Conservation (phyloP, 2,888 invertebrate genomes). For the Drosophila demipolita region DNA sequence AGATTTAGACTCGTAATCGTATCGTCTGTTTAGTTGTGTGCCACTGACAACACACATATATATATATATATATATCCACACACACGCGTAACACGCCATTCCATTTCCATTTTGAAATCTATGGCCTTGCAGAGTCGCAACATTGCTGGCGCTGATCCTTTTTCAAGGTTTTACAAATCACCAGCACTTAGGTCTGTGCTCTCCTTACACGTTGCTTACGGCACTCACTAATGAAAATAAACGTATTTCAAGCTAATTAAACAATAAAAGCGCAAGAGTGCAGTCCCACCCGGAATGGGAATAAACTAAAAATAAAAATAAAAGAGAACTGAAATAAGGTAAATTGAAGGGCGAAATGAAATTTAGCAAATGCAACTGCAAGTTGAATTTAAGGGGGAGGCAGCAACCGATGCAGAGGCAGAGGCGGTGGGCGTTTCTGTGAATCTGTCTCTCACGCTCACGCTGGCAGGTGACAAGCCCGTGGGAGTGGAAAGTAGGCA, state of each 20-base stretch:
- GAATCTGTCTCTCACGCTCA: constrained; percentile 33
- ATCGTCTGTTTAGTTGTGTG: constrained; percentile 38
- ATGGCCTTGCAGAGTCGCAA: constrained; percentile 49
- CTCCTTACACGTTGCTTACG: constrained; percentile 69
- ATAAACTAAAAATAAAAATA: constrained; percentile 28
- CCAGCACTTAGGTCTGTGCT: constrained; percentile 46
- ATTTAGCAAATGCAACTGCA: constrained; percentile 53
- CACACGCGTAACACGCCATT: constrained; percentile 11
- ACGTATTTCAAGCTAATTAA: constrained; percentile 81
- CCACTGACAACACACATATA: constrained; percentile 13
- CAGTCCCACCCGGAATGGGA: constrained; percentile 52
- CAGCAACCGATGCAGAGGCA: neutral
- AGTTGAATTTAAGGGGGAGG: neutral
- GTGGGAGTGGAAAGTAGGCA: constrained; percentile 65
- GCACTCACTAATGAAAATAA: constrained; percentile 77
- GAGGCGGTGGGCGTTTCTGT: constrained; percentile 44
- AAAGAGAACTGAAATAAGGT: constrained; percentile 33
- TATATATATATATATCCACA: constrained; percentile 9
- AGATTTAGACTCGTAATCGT: constrained; percentile 19
- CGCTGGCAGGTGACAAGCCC: constrained; percentile 72
- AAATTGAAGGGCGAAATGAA: constrained; percentile 61
- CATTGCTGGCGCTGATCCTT: constrained; percentile 45
- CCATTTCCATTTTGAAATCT: constrained; percentile 43
- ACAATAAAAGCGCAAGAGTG: constrained; percentile 68
- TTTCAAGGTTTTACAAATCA: constrained; percentile 73